A percentile compares a stretch with the other conserved stretches of the same genome.
Conservation (phyloP, 1,140 invertebrate species). For the Octopus sinensis region DNA sequence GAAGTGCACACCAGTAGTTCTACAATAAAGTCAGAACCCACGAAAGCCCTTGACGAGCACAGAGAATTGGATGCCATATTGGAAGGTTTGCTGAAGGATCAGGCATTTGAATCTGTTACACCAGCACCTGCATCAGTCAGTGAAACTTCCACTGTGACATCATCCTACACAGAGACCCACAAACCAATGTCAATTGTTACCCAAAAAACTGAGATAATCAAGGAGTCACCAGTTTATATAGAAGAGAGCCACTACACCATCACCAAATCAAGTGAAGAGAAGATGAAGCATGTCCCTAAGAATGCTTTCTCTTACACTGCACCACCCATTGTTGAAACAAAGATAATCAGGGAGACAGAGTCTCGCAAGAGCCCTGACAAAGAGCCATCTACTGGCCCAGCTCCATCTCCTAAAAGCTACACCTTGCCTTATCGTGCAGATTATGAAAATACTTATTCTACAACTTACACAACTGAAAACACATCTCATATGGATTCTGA, state of each 20-base stretch:
- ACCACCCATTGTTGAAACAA: background rate
- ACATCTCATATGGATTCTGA: constrained; percentile 32
- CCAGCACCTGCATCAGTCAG: constrained; percentile 31
- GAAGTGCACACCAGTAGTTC: background rate
- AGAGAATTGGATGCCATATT: constrained; percentile 53
- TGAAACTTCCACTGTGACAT: constrained; percentile 29
- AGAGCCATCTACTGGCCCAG: background rate
- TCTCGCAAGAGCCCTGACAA: background rate
- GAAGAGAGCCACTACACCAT: constrained; percentile 43
- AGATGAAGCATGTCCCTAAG: constrained; percentile 9
- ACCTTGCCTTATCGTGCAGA: constrained; percentile 46
- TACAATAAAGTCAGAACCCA: background rate
- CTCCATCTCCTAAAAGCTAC: constrained; percentile 25
- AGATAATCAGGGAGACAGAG: background rate
- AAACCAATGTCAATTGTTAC: constrained; percentile 38
- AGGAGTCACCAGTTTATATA: constrained; percentile 42
- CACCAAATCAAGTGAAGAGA: constrained; percentile 19
- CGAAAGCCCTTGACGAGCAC: constrained; percentile 46
- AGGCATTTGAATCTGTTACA: constrained; percentile 31
- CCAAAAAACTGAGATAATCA: constrained; percentile 45
- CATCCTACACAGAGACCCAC: constrained; percentile 29
- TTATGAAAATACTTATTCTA: constrained; percentile 41
- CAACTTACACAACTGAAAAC: constrained; percentile 28
- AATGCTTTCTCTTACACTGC: constrained; percentile 40
- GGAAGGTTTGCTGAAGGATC: constrained; percentile 52